Conservation (phyloP, 92 coral and sea anemone genomes). For the Pocillopora meandrina region DNA sequence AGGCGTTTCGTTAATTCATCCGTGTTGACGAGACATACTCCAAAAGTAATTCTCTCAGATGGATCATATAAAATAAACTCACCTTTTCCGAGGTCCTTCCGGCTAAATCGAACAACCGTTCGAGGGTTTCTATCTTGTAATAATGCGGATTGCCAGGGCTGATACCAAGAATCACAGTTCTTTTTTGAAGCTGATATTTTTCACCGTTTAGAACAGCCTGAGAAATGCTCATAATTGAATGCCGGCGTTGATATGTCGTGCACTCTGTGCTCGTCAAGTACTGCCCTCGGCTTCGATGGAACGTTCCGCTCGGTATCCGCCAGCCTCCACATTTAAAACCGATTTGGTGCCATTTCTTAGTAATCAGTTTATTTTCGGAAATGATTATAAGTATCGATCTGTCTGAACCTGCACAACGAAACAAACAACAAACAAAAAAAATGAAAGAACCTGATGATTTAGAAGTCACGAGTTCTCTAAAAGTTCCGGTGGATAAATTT, state of each 20-base stretch:
- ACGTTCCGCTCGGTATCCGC: background rate
- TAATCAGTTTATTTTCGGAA: background rate
- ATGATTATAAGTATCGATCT: no score
- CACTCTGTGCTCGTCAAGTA: background rate
- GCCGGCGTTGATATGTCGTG: background rate
- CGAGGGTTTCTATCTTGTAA: conserved; percentile 59
- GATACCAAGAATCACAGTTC: conserved; percentile 64
- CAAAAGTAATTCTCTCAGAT: background rate
- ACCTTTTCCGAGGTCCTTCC: conserved; percentile 64
- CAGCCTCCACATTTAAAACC: background rate
- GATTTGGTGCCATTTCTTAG: background rate
- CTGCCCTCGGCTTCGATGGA: background rate
- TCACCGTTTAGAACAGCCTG: conserved; percentile 65
- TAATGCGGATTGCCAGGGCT: conserved; percentile 86
- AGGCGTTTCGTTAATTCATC: no score
- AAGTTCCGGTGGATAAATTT: background rate
- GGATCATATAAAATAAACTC: background rate
- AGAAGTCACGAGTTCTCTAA: background rate
- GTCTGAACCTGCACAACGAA: background rate
- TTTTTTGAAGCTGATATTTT: conserved; percentile 42
- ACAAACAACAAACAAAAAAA: background rate
- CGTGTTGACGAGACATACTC: background rate
- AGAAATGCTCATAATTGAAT: conserved; percentile 31
- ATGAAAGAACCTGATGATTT: background rate
- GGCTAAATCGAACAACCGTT: conserved; percentile 52